Conservation (phyloP, 1,140 invertebrate species). For the Scaptomyza pallida region DNA sequence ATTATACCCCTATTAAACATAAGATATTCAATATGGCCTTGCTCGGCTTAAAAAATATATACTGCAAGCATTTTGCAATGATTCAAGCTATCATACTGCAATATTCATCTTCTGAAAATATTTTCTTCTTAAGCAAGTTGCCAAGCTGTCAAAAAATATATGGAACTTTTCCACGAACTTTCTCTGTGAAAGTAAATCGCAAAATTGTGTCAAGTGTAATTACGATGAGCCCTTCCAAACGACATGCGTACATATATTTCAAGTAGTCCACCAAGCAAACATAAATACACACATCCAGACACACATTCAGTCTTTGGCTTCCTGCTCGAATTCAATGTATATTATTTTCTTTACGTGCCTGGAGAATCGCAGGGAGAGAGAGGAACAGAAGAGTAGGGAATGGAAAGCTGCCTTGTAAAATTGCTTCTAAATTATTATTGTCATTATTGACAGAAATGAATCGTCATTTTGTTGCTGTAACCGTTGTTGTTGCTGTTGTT, state of each 20-base stretch:
- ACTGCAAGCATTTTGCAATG: too few relatives aligned
- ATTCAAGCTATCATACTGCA: too few relatives aligned
- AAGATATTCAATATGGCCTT: too few relatives aligned
- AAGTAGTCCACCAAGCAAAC: conserved; percentile 34
- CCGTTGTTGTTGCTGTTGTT: conserved; percentile 74
- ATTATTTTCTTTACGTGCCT: conserved; percentile 58
- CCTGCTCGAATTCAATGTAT: conserved; percentile 51
- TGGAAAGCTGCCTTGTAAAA: conserved; percentile 55
- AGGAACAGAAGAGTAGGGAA: neutral
- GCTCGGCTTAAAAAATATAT: too few relatives aligned
- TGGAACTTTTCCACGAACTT: neutral
- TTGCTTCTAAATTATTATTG: conserved; percentile 82
- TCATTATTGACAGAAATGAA: conserved; percentile 81
- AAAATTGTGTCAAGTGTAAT: conserved; percentile 54
- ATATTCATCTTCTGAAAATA: neutral
- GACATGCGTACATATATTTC: conserved; percentile 5
- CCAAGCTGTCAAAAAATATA: conserved; percentile 12
- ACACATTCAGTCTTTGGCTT: conserved; percentile 12
- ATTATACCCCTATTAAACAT: too few relatives aligned
- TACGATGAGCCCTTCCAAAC: conserved; percentile 14
- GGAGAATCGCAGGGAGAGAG: neutral
- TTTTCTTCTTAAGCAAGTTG: neutral
- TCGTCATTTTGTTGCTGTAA: conserved; percentile 74
- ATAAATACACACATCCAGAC: conserved; percentile 9
- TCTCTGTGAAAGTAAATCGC: conserved; percentile 19